phyloP scores from a whole-genome alignment of 2,888 invertebrate species.

The Entomobrya multifasciata region DNA sequence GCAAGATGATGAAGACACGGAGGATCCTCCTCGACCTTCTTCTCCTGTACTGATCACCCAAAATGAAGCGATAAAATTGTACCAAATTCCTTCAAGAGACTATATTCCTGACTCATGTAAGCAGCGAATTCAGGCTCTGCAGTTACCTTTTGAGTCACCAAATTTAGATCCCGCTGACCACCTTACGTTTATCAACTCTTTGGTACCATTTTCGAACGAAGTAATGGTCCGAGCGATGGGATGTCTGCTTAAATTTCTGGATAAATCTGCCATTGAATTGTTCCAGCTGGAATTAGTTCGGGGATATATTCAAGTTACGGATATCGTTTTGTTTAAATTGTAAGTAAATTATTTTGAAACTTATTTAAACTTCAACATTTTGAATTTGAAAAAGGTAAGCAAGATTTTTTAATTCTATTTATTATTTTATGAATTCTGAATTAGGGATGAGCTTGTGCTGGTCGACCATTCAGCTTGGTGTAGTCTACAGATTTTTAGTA shows the following conservation, averaged over 20 bases:
- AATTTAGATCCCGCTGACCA: slow-evolving; percentile 84
- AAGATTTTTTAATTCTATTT: no score
- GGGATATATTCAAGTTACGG: slow-evolving; percentile 82
- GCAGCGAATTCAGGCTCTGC: slow-evolving; percentile 83
- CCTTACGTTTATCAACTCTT: slow-evolving; percentile 84
- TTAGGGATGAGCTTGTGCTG: slow-evolving; percentile 86
- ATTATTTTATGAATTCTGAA: slow-evolving; percentile 55
- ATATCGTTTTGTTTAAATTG: slow-evolving; percentile 85
- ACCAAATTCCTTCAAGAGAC: slow-evolving; percentile 67
- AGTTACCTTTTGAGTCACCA: slow-evolving; percentile 84
- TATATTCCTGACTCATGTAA: slow-evolving; percentile 83
- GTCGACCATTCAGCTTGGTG: slow-evolving; percentile 88
- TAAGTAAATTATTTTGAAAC: slow-evolving; percentile 82
- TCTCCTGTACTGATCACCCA: background rate
- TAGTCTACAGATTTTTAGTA: slow-evolving; percentile 89
- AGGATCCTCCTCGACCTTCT: background rate
- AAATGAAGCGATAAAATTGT: slow-evolving; percentile 13
- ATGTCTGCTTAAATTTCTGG: slow-evolving; percentile 87
- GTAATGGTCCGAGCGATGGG: slow-evolving; percentile 87
- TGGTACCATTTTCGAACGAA: slow-evolving; percentile 85
- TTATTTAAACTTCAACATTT: no score
- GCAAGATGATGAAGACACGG: background rate
- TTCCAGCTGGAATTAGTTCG: slow-evolving; percentile 81
- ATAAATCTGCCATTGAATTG: slow-evolving; percentile 84
- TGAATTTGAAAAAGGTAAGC: no score